Evolutionary conservation across 2,797 vertebrate species (phyloP).

Genomic region (Betta splendens): DNA sequence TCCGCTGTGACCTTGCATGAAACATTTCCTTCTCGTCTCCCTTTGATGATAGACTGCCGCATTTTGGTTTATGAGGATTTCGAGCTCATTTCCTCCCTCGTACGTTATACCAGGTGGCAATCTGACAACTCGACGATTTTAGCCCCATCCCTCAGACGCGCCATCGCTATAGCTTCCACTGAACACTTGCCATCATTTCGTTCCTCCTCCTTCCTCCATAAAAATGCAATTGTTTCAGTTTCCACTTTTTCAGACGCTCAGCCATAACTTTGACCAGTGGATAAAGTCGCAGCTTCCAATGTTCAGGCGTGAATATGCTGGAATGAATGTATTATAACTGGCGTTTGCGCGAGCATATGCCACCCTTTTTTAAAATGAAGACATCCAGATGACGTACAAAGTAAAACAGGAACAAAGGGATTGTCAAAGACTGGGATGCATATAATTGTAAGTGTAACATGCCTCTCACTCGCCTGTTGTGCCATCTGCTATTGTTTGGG

Average conservation of each 20-base stretch:
- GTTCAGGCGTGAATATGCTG: constrained; percentile 29
- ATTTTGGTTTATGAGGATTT: constrained; percentile 81
- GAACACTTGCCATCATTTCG: constrained; percentile 41
- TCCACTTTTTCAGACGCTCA: constrained; percentile 44
- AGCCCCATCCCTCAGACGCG: constrained; percentile 60
- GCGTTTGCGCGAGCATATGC: constrained; percentile 48
- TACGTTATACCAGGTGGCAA: constrained; percentile 76
- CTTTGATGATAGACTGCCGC: constrained; percentile 76
- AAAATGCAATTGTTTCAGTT: constrained; percentile 54
- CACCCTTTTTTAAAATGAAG: constrained; percentile 54
- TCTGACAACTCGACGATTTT: constrained; percentile 76
- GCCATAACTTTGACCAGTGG: constrained; percentile 48
- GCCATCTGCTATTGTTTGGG: constrained; percentile 77
- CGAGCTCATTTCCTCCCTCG: constrained; percentile 69
- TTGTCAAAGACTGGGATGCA: constrained; percentile 59
- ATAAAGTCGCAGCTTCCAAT: constrained; percentile 21
- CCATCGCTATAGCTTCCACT: constrained; percentile 33
- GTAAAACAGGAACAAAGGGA: constrained; percentile 62
- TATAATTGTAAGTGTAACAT: constrained; percentile 64
- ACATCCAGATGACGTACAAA: constrained; percentile 66
- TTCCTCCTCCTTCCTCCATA: constrained; percentile 41
- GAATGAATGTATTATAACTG: constrained; percentile 41
- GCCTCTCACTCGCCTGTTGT: constrained; percentile 48
- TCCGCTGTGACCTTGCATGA: constrained; percentile 79
- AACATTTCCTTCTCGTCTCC: constrained; percentile 73